Conservation (phyloP, 1,140 invertebrate species). For the Monochamus saltuarius region DNA sequence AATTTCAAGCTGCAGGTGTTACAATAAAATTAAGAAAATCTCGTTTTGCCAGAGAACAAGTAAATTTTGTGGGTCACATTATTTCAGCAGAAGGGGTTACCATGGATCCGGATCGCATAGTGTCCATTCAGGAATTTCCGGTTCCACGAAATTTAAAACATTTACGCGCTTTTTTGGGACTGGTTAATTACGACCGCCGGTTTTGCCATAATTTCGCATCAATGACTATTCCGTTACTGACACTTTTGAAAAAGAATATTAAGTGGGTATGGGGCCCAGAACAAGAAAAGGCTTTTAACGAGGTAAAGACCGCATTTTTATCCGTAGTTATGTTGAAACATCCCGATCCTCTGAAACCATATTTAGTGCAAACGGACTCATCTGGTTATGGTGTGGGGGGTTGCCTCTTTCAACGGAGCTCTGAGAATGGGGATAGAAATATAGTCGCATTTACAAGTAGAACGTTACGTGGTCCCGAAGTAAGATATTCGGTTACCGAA, state of each 20-base stretch:
- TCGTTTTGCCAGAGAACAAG: constrained; percentile 22
- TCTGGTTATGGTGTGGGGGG: constrained; percentile 10
- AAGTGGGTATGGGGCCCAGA: not conserved
- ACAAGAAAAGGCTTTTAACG: not conserved
- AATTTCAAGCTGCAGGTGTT: not conserved
- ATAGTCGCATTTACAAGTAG: constrained; percentile 1
- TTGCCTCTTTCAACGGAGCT: not conserved
- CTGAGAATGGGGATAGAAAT: not conserved
- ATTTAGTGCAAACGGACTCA: constrained; percentile 1
- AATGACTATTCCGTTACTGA: constrained; percentile 1
- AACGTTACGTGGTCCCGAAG: not conserved
- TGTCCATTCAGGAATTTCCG: constrained; percentile 42
- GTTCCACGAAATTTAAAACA: constrained; percentile 44
- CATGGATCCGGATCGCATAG: constrained; percentile 43
- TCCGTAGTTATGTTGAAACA: not conserved
- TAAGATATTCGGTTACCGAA: not conserved
- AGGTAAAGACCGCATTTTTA: constrained; percentile 5
- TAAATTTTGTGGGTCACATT: constrained; percentile 51
- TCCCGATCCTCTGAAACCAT: not conserved
- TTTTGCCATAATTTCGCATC: constrained; percentile 47
- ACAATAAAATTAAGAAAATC: constrained; percentile 11
- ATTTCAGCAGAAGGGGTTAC: constrained; percentile 38
- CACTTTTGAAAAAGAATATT: not conserved
- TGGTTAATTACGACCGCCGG: constrained; percentile 51
- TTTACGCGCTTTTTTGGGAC: constrained; percentile 51